A percentile compares a stretch with the other conserved stretches of the same genome.
These are phyloP conservation scores for Scomber scombrus DNA, from an alignment of 2,113 vertebrate genomes.

Conservation along the genomic window DNA sequence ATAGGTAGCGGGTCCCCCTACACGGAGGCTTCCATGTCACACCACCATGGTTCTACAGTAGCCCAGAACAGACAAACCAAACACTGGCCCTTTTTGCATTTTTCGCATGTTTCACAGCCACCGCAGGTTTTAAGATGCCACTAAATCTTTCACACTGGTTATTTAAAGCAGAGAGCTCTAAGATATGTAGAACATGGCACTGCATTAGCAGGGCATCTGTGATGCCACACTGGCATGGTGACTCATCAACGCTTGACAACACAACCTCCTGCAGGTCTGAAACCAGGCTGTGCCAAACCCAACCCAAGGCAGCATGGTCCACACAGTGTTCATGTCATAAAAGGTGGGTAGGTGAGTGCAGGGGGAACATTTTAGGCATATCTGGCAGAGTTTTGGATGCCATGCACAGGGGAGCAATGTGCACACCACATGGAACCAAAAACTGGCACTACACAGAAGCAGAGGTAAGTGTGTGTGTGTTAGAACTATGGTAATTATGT, in stretches of 20 bases:
- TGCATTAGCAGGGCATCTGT: conserved; percentile 57
- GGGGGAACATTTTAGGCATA: background rate
- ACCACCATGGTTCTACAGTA: too few species aligned
- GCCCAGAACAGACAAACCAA: too few species aligned
- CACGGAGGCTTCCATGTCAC: too few species aligned
- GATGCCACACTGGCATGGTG: conserved; percentile 62
- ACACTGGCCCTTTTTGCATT: too few species aligned
- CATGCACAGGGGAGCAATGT: background rate
- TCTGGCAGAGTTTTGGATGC: background rate
- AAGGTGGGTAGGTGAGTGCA: conserved; percentile 2
- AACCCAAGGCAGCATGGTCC: conserved; percentile 45
- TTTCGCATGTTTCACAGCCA: too few species aligned
- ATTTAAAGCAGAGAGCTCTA: conserved; percentile 2
- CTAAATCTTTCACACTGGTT: too few species aligned
- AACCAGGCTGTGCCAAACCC: conserved; percentile 44
- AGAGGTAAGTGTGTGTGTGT: conserved; percentile 49
- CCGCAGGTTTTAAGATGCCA: too few species aligned
- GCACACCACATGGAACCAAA: background rate
- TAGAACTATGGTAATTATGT: background rate
- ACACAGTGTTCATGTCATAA: conserved; percentile 29
- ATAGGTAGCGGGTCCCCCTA: too few species aligned
- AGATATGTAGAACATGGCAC: conserved; percentile 44
- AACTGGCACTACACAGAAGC: background rate
- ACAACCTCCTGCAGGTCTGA: conserved; percentile 67
- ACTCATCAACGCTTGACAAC: conserved; percentile 69